Base-by-base conservation (phyloP, 2,113 vertebrate genomes). In the Paraplagusia blochii region DNA sequence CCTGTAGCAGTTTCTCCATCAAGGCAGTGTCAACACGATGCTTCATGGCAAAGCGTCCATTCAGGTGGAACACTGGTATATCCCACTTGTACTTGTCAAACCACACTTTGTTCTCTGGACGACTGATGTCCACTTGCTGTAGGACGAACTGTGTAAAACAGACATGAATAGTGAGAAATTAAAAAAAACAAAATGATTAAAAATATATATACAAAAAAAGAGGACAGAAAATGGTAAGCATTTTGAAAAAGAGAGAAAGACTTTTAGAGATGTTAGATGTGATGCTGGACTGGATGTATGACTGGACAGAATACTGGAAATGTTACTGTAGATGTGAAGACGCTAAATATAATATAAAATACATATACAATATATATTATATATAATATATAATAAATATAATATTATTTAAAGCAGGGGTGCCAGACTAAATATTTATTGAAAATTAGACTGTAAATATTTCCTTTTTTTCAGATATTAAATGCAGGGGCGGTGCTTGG, bases 1-100 rank as follows among this genome's bases (percentile, higher is more conserved):
- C 65, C 10, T 38, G 54, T 66, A 86, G 68, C 54, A 77, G 59
- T 57, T 60, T 74, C 18, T 82, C 59, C 62, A 84, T 50, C 52
- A 79, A 53, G 2, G 7, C 8, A 0, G 53, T 1, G 12, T 86
- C 68, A 45, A 86, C 70, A 1, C 63, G 14, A 9, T 86, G 81
- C 12, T 84, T 86, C 84, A 84, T 86, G 18, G 79, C 67, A 50
- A 79, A 75, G 17, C 9, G 70, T 36, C 81, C 81, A 0, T 81
- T 65, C 57, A 84, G 73, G 65, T 86, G 81, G 68, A 86, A 84
- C 12, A 86, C 81, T 0, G 84, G 84, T 6, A 86, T 86, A 66
- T 86, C 81, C 75, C 68, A 79, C 48, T 33, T 66, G 70, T 84
- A 86, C 51, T 63, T 70, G 65, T 82, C 72, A 1, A 17, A 68